phyloP scores from a whole-genome alignment of 2,113 vertebrate species.

The Numida meleagris region DNA sequence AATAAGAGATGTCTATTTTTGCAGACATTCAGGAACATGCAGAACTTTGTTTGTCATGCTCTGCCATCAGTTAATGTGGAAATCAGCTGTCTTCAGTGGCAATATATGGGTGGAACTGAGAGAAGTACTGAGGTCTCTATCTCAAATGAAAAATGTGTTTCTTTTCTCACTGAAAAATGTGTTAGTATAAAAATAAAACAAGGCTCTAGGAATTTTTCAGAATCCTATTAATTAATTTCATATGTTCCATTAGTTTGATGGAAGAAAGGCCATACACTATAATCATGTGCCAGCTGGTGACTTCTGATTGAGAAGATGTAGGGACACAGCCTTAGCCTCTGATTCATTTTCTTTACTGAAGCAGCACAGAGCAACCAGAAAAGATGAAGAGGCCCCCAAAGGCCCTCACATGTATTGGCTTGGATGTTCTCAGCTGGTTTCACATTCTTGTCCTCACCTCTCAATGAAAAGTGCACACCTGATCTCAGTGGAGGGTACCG shows the following conservation, averaged over 20 bases:
- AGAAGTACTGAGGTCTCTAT: not conserved
- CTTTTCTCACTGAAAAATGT: not conserved
- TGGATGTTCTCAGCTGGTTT: not conserved
- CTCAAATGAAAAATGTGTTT: not conserved
- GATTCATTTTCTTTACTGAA: not conserved
- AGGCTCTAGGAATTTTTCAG: not conserved
- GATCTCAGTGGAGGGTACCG: not conserved
- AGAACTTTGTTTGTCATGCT: not conserved
- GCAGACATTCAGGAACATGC: not conserved
- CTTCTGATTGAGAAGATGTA: not conserved
- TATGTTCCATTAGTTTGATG: not conserved
- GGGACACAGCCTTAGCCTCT: not conserved
- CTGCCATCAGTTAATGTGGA: not conserved
- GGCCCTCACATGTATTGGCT: not conserved
- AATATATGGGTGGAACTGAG: not conserved
- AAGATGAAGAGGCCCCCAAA: not conserved
- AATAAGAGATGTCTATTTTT: not conserved
- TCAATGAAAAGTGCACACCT: not conserved
- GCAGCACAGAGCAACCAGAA: not conserved
- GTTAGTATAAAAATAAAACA: constrained; percentile 17
- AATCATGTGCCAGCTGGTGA: not conserved
- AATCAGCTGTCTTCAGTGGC: not conserved
- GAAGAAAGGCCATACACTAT: not conserved
- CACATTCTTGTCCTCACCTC: not conserved
- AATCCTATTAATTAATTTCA: not conserved